Evolutionary conservation across 2,888 invertebrate species (phyloP), one percentile per base, ranked within the genome.

Genomic region (Tipula lateralis): DNA sequence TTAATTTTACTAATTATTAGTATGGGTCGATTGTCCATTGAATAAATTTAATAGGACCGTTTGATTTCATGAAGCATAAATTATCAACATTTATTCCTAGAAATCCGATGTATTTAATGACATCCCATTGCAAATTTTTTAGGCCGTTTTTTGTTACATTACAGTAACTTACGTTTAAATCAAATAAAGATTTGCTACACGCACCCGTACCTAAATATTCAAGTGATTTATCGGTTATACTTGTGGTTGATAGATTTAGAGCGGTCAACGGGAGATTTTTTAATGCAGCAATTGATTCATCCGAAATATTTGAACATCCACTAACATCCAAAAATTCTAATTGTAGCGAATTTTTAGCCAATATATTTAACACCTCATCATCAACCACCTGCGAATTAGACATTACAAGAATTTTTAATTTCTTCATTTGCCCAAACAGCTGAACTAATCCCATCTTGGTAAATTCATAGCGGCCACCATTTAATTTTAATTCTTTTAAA

Each of bases 281-380:
- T 84, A 91, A 86, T 29, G 84, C 85, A 6, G 85, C 83, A 19
- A 90, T 85, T 19, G 89, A 88, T 84, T 84, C 82, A 87, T 90
- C 89, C 6, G 89, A 88, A 7, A 91, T 86, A 85, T 88, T 87
- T 80, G 16, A 36, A 86, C 89, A 89, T 30, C 88, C 88, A 84
- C 87, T 87, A 34, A 90, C 85, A 87, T 89, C 88, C 19, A 90
- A 86, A 13, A 87, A 87, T 39, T 86, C 85, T 66, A 91, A 84
- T 50, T 87, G 86, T 83, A 86, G 86, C 85, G 90, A 90, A 85
- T 87, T 86, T 82, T 86, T 85, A 29, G 90, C 88, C 32, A 92
- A 85, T 44, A 87, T 87, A 84, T 87, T 86, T 50, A 92, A 85
- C 29, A 91, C 89, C 7, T 88, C 87, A 86, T 92, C 90, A 9